Conservation (phyloP, 2,797 vertebrate genomes). For the Balearica regulorum region DNA sequence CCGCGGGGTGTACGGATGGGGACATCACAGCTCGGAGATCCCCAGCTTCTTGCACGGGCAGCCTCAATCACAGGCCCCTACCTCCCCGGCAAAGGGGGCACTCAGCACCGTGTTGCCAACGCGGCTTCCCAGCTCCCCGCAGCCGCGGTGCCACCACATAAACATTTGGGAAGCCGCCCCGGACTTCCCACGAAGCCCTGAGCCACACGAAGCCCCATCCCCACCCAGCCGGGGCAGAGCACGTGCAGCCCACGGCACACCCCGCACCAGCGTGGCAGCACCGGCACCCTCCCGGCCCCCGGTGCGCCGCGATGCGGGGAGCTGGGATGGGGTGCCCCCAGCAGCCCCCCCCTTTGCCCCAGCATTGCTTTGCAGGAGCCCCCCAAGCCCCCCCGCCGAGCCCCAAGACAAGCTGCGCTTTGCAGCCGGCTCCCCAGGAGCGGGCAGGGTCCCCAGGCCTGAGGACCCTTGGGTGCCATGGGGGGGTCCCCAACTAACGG, state of each 20-base stretch:
- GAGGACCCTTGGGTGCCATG: neutral
- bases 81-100: neutral
- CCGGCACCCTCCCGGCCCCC: neutral
- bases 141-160: accelerated
- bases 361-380: neutral
- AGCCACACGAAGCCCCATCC: neutral
- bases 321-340: neutral
- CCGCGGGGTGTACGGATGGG: accelerated
- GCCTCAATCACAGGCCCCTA: neutral
- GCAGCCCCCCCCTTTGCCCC: neutral
- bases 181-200: neutral
- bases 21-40: accelerated
- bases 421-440: neutral
- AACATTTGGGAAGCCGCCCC: neutral
- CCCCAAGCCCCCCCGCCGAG: neutral
- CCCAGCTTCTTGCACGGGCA: accelerated
- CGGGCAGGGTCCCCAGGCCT: neutral
- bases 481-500: neutral
- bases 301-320: accelerated
- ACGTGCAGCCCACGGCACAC: neutral
- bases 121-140: accelerated
- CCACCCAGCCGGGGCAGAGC: neutral
- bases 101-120: accelerated
- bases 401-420: neutral
- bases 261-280: neutral